Percentiles rank a stretch among this genome's conserved stretches.
Evolutionary conservation across 2,113 vertebrate genomes (phyloP).

Genomic region (Nycticorax nycticorax): DNA sequence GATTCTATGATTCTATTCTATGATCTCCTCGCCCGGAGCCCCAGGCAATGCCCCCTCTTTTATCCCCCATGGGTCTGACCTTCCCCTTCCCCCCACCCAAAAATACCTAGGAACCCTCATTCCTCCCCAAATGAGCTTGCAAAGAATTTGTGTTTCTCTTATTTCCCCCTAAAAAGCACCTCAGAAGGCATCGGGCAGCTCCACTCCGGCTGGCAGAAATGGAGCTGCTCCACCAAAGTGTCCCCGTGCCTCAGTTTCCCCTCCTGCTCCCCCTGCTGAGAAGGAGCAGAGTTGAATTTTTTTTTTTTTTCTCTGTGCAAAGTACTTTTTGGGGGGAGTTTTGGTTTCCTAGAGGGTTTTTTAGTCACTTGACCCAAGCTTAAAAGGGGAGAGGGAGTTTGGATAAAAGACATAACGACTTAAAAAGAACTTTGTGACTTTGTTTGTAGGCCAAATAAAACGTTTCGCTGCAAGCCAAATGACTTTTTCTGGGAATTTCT

Average conservation of each 20-base stretch:
- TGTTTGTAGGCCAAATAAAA: background rate
- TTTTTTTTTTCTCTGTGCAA: background rate
- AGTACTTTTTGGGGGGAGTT: background rate
- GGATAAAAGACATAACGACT: rapidly evolving
- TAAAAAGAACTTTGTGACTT: background rate
- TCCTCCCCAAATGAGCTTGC: background rate
- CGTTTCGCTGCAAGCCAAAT: background rate
- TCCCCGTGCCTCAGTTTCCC: background rate
- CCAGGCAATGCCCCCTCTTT: background rate
- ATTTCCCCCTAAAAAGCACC: background rate
- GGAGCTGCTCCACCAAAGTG: background rate
- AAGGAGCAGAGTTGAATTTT: background rate
- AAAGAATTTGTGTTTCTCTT: background rate
- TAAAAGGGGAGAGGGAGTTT: background rate
- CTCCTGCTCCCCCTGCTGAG: background rate
- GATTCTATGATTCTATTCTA: no score
- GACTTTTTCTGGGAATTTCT: background rate
- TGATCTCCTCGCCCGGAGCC: background rate
- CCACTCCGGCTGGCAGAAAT: background rate
- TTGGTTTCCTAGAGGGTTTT: background rate
- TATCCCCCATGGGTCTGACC: background rate
- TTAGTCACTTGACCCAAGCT: background rate
- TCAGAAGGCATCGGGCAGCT: background rate
- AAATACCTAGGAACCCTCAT: background rate
- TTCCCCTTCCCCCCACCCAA: background rate